Conservation (phyloP, 92 coral and sea anemone genomes). For the Bergia puertoricense region DNA sequence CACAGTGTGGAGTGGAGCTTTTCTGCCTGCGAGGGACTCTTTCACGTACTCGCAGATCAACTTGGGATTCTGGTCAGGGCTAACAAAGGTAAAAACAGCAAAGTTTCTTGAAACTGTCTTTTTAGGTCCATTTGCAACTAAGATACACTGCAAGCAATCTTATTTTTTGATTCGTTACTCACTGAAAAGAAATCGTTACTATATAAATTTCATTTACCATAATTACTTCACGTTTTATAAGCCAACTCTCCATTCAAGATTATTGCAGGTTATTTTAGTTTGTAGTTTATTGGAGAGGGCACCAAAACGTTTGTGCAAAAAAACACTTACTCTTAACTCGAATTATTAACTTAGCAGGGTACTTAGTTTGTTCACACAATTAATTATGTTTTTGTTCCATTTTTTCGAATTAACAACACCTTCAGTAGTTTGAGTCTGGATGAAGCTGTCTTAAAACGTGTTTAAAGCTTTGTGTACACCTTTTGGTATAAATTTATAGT, state of each 20-base stretch:
- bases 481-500: no score
- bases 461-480: no score
- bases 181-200: not conserved
- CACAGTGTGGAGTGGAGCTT: conserved; percentile 93
- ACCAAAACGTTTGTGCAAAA: not conserved
- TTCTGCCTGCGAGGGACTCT: conserved; percentile 90
- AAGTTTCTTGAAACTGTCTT: not conserved
- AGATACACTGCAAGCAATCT: not conserved
- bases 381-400: no score
- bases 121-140: not conserved
- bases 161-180: not conserved
- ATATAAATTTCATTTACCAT: no score
- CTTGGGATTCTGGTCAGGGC: conserved; percentile 95
- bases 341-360: not conserved
- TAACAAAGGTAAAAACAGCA: conserved; percentile 23
- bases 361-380: not conserved
- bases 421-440: not conserved
- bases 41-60: conserved; percentile 82
- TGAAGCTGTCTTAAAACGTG: not conserved
- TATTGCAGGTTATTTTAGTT: not conserved
- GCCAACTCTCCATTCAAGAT: no score
- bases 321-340: no score
- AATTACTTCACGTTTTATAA: no score
- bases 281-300: not conserved
- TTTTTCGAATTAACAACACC: not conserved